Evolutionary conservation across 1,140 invertebrate genomes (phyloP).

Genomic region (Drosophila santomea): DNA sequence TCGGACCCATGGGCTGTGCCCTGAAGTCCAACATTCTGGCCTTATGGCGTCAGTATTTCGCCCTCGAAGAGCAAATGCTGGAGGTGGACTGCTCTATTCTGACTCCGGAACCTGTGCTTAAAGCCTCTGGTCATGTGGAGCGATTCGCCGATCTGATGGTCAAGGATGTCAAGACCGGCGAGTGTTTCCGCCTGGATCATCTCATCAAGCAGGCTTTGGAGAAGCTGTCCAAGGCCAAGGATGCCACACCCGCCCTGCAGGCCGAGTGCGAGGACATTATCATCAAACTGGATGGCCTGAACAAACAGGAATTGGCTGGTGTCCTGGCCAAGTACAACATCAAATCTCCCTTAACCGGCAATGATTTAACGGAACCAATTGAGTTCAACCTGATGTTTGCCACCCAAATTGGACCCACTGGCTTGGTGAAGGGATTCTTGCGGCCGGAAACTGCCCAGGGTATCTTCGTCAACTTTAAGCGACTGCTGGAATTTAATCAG

Average conservation of each 20-base stretch:
- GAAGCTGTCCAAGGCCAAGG: conserved; percentile 94
- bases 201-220: conserved; percentile 98
- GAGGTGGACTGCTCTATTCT: conserved; percentile 99
- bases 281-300: conserved; percentile 94
- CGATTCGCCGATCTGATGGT: conserved; percentile 99
- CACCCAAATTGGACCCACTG: conserved; percentile 98
- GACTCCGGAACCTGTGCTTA: conserved; percentile 98
- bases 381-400: conserved; percentile 99
- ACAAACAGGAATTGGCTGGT: conserved; percentile 94
- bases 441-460: conserved; percentile 99
- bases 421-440: conserved; percentile 96
- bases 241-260: conserved; percentile 89
- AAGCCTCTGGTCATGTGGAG: conserved; percentile 99
- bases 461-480: conserved; percentile 98
- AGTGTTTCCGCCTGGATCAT: conserved; percentile 99
- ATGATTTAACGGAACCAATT: conserved; percentile 96
- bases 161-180: conserved; percentile 97
- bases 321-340: conserved; percentile 95
- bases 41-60: conserved; percentile 98
- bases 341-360: conserved; percentile 97
- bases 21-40: conserved; percentile 98
- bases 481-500: conserved; percentile 98
- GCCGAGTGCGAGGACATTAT: conserved; percentile 92
- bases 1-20: conserved; percentile 99
- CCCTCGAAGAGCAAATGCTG: conserved; percentile 98